These are phyloP conservation scores for Caenorhabditis brenneri DNA, from an alignment of 1,140 invertebrate species.

Conservation along the genomic window DNA sequence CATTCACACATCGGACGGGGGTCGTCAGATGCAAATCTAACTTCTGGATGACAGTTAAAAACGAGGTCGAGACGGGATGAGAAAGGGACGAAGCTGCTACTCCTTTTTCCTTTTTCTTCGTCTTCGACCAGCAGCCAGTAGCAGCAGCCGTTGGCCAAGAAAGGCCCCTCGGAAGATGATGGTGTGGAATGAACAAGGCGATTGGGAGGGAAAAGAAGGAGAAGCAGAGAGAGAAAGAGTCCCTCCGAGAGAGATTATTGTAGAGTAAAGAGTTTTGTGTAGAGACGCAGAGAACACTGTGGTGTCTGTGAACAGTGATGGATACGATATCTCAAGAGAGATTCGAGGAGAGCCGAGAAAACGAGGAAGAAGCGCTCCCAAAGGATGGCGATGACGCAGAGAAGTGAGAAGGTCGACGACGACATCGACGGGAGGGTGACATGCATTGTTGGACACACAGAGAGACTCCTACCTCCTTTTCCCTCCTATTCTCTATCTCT, in stretches of 20 bases:
- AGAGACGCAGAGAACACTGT: slow-evolving; percentile 26
- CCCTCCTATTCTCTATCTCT: background rate
- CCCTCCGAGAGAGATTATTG: slow-evolving; percentile 15
- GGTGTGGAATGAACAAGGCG: slow-evolving; percentile 39
- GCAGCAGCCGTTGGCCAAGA: slow-evolving; percentile 33
- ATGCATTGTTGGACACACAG: slow-evolving; percentile 41
- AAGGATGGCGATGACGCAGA: background rate
- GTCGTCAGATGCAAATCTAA: background rate
- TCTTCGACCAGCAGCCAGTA: slow-evolving; percentile 2
- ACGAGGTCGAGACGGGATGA: slow-evolving; percentile 4
- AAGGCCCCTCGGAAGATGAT: slow-evolving; percentile 41
- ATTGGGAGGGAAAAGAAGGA: slow-evolving; percentile 32
- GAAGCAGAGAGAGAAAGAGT: slow-evolving; percentile 29
- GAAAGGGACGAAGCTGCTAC: slow-evolving; percentile 22
- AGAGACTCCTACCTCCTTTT: background rate
- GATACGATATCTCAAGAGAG: slow-evolving; percentile 19
- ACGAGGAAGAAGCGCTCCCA: background rate
- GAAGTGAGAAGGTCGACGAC: slow-evolving; percentile 24
- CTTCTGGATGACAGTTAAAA: background rate
- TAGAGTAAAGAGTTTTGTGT: background rate
- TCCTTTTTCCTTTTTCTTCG: background rate
- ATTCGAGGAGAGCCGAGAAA: background rate
- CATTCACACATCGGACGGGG: no score
- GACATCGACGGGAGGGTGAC: slow-evolving; percentile 9
- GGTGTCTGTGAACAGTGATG: slow-evolving; percentile 1